Base-by-base conservation (phyloP, 2,888 invertebrate species). In the Luperina testacea region DNA sequence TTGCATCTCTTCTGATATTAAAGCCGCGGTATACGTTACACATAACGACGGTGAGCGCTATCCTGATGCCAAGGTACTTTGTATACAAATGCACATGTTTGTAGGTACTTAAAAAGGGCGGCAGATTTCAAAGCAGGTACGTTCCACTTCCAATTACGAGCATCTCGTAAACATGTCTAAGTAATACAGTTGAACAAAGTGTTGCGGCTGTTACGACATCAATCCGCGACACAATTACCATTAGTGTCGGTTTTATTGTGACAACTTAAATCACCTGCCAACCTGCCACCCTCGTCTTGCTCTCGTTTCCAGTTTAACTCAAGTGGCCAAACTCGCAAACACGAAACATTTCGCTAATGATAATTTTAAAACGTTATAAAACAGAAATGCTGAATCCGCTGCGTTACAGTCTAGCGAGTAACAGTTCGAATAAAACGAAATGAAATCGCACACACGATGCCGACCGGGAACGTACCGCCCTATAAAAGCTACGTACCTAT, bases 401-500 rank as follows among this genome's bases (percentile, higher is more conserved):
- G 70, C 83, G 88, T 91, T 91, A 90, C 90, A 90, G 90, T 91
- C 92, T 91, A 89, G 89, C 87, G 89, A 86, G 88, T 90, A 87
- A 89, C 89, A 91, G 90, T 92, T 91, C 91, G 91, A 94, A 94
- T 94, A 94, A 94, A 94, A 93, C 90, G 90, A 91, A 93, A 94
- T 92, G 90, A 91, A 92, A 93, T 92, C 90, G 93, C 92, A 92
- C 87, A 88, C 88, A 90, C 90, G 90, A 90, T 82, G 86, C 89
- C 88, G 89, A 78, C 87, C 84, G 86, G 88, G 84, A 86, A 89
- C 82, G 85, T 87, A 90, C 86, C 90, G 81, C 78, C 87, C 80
- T 90, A 89, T 90, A 90, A 90, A 91, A 84, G 89, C 86, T 89
- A 86, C 80, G 77, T 86, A 88, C 77, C 77, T 89, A 87, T 88